A percentile compares a stretch with the other conserved stretches of the same genome.
Conservation (phyloP, 2,797 vertebrate species). For the Falco rusticolus region DNA sequence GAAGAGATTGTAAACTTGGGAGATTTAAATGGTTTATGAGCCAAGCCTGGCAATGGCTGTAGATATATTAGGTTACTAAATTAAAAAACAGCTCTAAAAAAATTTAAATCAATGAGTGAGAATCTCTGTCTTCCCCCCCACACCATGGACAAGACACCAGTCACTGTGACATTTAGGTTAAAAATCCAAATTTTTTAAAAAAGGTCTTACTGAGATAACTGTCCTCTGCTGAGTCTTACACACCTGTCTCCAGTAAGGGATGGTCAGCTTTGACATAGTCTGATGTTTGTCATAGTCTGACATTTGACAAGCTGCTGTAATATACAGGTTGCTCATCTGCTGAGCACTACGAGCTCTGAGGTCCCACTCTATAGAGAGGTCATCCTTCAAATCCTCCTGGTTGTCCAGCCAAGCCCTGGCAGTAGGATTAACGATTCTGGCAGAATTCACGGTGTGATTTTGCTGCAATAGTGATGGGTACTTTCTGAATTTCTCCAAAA, state of each 20-base stretch:
- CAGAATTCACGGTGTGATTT: neutral
- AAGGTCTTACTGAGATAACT: neutral
- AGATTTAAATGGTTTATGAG: neutral
- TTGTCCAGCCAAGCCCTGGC: neutral
- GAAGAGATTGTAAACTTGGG: neutral
- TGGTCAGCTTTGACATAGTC: neutral
- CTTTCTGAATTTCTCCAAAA: neutral
- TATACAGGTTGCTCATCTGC: conserved; percentile 4
- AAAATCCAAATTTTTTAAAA: neutral
- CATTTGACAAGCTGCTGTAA: neutral
- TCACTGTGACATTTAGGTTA: neutral
- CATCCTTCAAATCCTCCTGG: neutral
- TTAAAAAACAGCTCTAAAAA: neutral
- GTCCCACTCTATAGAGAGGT: neutral
- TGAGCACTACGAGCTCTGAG: neutral
- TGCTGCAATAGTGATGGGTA: neutral
- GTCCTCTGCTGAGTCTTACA: neutral
- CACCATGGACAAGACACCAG: neutral
- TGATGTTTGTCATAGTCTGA: neutral
- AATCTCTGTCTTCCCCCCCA: neutral
- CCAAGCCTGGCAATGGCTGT: neutral
- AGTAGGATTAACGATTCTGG: neutral
- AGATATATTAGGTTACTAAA: neutral
- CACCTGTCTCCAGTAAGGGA: neutral
- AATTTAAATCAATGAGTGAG: neutral